Conservation (phyloP, 2,797 vertebrate genomes). For the Pangasius krempfi region DNA sequence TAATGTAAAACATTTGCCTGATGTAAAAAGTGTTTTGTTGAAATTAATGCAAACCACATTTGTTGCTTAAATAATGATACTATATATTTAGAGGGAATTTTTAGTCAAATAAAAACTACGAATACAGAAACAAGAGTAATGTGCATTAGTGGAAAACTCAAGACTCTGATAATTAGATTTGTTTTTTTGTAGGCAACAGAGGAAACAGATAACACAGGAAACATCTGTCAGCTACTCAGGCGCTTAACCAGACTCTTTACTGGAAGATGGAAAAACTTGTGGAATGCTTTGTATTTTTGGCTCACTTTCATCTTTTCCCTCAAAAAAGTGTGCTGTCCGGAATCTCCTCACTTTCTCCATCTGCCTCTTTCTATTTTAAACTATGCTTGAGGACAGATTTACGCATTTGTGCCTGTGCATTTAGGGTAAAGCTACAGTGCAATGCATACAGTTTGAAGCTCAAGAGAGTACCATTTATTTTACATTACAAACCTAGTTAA, state of each 20-base stretch:
- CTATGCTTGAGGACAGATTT: not conserved
- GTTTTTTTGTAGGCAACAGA: not conserved
- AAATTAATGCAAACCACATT: not conserved
- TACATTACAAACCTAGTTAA: not conserved
- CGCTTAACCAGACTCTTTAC: constrained; percentile 41
- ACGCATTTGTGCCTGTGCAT: not conserved
- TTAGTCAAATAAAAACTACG: not conserved
- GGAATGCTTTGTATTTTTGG: constrained; percentile 48
- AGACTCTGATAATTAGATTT: not conserved
- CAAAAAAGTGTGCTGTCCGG: constrained; percentile 64
- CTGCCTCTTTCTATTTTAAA: constrained; percentile 19
- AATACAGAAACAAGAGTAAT: not conserved
- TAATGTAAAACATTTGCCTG: not conserved
- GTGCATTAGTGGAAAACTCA: not conserved
- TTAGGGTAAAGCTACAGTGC: not conserved
- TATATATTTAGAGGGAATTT: not conserved
- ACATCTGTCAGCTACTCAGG: constrained; percentile 21
- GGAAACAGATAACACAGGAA: constrained; percentile 35
- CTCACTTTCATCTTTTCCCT: constrained; percentile 33
- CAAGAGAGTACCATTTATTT: not conserved
- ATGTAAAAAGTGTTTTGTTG: not conserved
- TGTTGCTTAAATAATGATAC: not conserved
- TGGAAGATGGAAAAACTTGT: constrained; percentile 46
- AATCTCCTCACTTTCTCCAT: constrained; percentile 59
- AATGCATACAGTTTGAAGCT: not conserved